Conservation (phyloP, 2,113 vertebrate genomes). For the Pimephales promelas region DNA sequence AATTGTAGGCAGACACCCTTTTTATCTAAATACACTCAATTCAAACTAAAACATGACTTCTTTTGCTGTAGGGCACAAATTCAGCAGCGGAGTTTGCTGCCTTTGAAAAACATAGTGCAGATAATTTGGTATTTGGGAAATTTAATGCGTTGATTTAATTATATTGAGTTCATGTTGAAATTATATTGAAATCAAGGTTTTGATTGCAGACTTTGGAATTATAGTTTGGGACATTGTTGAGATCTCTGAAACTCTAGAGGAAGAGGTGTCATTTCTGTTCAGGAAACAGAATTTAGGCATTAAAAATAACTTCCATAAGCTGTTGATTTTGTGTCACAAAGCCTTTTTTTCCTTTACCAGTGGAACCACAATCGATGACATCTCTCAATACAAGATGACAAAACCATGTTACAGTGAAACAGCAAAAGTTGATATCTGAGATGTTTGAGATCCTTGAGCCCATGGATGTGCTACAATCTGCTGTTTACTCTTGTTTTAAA, state of each 20-base stretch:
- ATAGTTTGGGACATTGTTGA: not conserved
- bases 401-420: not conserved
- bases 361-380: not conserved
- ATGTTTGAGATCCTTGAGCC: not conserved
- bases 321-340: not conserved
- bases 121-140: conserved; percentile 3
- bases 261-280: no score
- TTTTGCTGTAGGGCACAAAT: not conserved
- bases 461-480: conserved; percentile 3
- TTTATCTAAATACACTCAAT: not conserved
- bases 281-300: not conserved
- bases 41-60: not conserved
- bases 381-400: not conserved
- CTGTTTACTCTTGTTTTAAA: conserved; percentile 23
- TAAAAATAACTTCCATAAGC: not conserved
- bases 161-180: not conserved
- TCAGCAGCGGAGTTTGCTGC: not conserved
- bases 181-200: not conserved
- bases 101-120: conserved; percentile 4
- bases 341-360: not conserved
- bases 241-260: not conserved
- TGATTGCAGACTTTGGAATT: not conserved
- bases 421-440: not conserved
- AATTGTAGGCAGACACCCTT: not conserved
- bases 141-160: not conserved